Evolutionary conservation across 2,113 vertebrate species (phyloP), one percentile per base, ranked within the genome.

Genomic region (Isurus oxyrinchus): DNA sequence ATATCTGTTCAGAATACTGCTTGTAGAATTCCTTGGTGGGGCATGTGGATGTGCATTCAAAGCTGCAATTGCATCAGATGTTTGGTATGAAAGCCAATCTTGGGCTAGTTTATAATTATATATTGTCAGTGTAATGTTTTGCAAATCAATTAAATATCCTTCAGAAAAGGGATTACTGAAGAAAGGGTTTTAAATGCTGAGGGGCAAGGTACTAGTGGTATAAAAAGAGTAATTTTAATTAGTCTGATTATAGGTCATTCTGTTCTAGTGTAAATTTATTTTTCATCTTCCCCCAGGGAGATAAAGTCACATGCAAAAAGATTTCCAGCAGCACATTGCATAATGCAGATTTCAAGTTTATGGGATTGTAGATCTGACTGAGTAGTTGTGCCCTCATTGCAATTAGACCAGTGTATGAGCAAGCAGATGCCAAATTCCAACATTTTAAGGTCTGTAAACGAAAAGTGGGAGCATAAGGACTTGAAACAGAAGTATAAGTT

Each of bases 161-260:
- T 31, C 94, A 95, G 66, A 44, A 95, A 55, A 53, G 27, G 53
- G 31, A 55, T 49, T 53, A 13, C 3, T 69, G 91, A 94, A 94
- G 14, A 67, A 95, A 69, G 27, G 11, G 40, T 95, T 69, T 5
- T 10, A 49, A 49, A 95, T 66, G n/a, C 93, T 95, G 63, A 93
- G 10, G 27, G 93, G 16, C 13, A 69, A 69, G 40, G 31, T 14
- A 59, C 88, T 61, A 40, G 61, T 19, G 35, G 19, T n/a, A 40
- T 63, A 63, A 63, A 94, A 40, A 63, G 87, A 90, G 35, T 63
- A 94, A 94, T 59, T 66, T 94, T 63, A 88, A 88, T 53, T 53
- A 61, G 23, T 57, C 55, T 94, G 90, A 94, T 63, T 94, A n/a
- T 59, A 90, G 53, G 87, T 90, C 53, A 59, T 90, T 90, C 55